A percentile compares a stretch with the other conserved stretches of the same genome.
Conservation (phyloP, 2,888 invertebrate genomes). For the Limnephilus auricula region DNA sequence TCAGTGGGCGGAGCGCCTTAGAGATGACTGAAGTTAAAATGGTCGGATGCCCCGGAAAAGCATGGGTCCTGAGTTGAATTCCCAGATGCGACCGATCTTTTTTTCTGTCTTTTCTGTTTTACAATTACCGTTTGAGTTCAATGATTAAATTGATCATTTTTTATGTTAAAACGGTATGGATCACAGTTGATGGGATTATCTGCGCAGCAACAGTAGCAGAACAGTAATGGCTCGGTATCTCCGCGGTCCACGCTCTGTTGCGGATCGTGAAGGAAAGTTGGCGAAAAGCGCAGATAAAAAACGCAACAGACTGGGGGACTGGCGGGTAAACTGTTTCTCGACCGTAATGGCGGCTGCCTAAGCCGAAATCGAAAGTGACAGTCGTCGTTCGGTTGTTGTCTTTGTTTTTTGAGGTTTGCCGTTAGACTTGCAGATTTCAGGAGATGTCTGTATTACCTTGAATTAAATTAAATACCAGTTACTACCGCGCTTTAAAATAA, state of each 20-base stretch:
- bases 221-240: not conserved
- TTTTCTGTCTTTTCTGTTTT: too few relatives aligned
- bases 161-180: too few relatives aligned
- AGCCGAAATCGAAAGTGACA: conserved; percentile 16
- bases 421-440: not conserved
- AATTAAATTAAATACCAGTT: not conserved
- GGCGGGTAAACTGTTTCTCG: not conserved
- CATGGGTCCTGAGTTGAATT: too few relatives aligned
- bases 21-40: too few relatives aligned
- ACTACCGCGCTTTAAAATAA: too few relatives aligned
- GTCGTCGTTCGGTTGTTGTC: not conserved
- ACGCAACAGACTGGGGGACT: not conserved
- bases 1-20: too few relatives aligned
- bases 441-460: not conserved
- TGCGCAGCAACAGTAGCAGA: not conserved
- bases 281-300: conserved; percentile 15
- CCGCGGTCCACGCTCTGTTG: conserved; percentile 8
- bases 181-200: not conserved
- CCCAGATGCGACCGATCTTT: too few relatives aligned
- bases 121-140: too few relatives aligned
- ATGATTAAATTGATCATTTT: too few relatives aligned
- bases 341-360: not conserved
- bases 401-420: not conserved
- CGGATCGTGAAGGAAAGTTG: conserved; percentile 31
- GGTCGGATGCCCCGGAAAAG: too few relatives aligned